Percentiles rank a stretch among this genome's conserved stretches.
Evolutionary conservation across 2,797 vertebrate genomes (phyloP).

Genomic region (Phataginus tetradactyla): DNA sequence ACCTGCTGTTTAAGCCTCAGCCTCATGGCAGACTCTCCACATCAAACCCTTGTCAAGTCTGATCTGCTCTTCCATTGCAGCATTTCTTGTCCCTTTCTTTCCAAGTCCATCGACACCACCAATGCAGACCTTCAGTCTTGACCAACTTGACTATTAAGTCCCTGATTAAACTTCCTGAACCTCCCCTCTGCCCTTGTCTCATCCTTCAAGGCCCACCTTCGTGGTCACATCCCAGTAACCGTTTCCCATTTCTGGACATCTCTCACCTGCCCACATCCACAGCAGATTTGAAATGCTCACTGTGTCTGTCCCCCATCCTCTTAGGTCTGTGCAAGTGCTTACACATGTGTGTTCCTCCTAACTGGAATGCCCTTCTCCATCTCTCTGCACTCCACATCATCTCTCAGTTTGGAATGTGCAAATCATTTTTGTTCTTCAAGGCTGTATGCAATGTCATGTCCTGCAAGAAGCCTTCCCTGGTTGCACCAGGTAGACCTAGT

Average conservation of each 20-base stretch:
- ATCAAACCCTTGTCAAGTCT: neutral
- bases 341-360: neutral
- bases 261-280: neutral
- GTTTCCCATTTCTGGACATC: neutral
- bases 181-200: neutral
- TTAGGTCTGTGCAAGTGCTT: neutral
- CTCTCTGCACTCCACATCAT: neutral
- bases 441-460: neutral
- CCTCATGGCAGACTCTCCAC: neutral
- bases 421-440: conserved; percentile 9
- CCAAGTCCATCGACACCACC: neutral
- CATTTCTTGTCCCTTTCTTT: neutral
- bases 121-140: neutral
- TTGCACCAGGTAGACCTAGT: neutral
- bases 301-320: neutral
- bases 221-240: too few relatives aligned
- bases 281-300: neutral
- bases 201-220: neutral
- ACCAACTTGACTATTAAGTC: neutral
- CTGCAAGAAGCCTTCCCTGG: neutral
- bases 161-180: neutral
- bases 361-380: neutral
- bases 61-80: neutral
- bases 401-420: neutral
- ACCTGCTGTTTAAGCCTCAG: neutral